Base-by-base conservation (phyloP, 2,113 vertebrate species). In the Gobio gobio region DNA sequence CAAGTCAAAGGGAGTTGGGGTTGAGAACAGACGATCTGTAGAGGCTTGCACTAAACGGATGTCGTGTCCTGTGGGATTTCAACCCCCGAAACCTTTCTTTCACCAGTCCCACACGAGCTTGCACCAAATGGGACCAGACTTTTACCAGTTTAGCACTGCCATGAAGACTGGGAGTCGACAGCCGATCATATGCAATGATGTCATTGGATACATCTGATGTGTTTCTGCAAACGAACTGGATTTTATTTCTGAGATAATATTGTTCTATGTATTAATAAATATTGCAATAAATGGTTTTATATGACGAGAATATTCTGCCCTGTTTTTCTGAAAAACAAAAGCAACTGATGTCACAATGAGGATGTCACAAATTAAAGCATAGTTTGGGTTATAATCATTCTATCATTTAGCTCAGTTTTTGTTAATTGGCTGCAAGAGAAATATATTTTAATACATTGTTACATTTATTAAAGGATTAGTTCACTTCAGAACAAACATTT, bases 91-190 rank as follows among this genome's bases (percentile, higher is more conserved):
- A 4, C 93, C 96, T 1, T 97, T 95, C 88, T 97, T 97, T 85
- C 96, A 97, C 91, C 96, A 97, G 92, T 97, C 97, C 2, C 96
- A 97, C 89, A 95, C 95, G 45, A 95, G 96, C 72, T 93, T 97
- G 0, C 92, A 96, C 24, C 95, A 97, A 80, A 85, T 94, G 83
- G 95, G 96, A 84, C 87, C 95, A 1, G 97, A 98, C 88, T 95
- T 96, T 87, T 94, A 97, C 84, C 95, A 94, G 84, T 97, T 98
- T 87, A 95, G 96, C 0, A 96, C 96, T 13, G 95, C 98, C 61
- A 96, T 97, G 96, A 97, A 96, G 93, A 97, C 97, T 36, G 97
- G 98, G 86, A 99, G 98, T 88, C 95, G 98, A 73, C 97, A 97
- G 81, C 98, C 98, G 84, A 97, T 99, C 93, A 98, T 99, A 93